Base-by-base conservation (phyloP, 2,797 vertebrate genomes). In the Enteromius radiatus region DNA sequence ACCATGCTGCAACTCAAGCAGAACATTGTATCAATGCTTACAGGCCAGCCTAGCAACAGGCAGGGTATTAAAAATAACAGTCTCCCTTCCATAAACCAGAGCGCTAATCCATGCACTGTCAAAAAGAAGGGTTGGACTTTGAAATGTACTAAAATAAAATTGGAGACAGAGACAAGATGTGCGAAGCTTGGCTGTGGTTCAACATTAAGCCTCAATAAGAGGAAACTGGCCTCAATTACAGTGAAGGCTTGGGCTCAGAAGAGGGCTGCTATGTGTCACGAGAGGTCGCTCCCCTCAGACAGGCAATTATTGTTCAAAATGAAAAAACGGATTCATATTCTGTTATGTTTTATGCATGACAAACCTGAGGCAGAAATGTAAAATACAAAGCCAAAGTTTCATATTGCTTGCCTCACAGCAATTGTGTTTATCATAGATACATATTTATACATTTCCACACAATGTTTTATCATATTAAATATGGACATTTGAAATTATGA, bases 281-380 rank as follows among this genome's bases (percentile, higher is more conserved):
- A 63, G 54, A 68, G 76, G 49, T 84, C 63, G 74, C 65, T 74
- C 78, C 54, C 82, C 54, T 80, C 43, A 69, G 52, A 78, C 76
- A 85, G 54, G 68, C 63, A 85, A 84, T 83, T 76, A 87, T 82
- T 67, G 69, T 82, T 63, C 73, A 85, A 88, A 88, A 88, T 82
- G 76, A 84, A 87, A 86, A 85, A 86, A 11, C 23, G 8, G 71
- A 83, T 88, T 85, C 74, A 83, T 84, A 86, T 86, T 87, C 65
- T 68, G 26, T 80, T 80, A 86, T 87, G 86, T 88, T 87, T 88
- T 84, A 88, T 88, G 84, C 81, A 88, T 88, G 75, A 59, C 45
- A 67, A 85, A 77, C 84, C 87, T 45, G 14, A 82, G 84, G 86
- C 76, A 28, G 31, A 61, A 82, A 79, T 68, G n/a, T 76, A 69